Base-by-base conservation (phyloP, 2,113 vertebrate species). In the Oreamnos americanus region DNA sequence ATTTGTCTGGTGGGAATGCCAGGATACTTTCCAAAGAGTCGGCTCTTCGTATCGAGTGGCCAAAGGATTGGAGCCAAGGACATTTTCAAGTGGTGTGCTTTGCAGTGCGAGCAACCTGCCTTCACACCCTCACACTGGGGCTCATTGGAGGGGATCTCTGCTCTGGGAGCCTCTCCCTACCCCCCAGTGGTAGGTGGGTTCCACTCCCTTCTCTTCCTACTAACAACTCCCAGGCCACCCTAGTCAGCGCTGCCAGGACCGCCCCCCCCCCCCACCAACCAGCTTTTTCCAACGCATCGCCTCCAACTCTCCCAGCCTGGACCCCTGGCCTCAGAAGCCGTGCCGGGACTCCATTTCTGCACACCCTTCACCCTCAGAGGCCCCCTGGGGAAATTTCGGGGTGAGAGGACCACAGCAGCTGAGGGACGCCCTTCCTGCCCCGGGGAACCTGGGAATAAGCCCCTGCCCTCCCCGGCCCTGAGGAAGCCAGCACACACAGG, bases 361-460 rank as follows among this genome's bases (percentile, higher is more conserved):
- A 58, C 15, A 43, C 4, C 53, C 36, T 17, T 19, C 15, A 0
- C 23, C n/a, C 83, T 43, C 83, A 43, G 53, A 58, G 36, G 25
- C 1, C 39, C 9, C 83, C 36, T 0, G 10, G 4, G n/a, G 6
- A 55, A 43, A 17, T 85, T 28, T 36, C 1, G 0, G 23, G 36
- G 1, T 2, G 2, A 58, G 36, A 85, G 53, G 55, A 23, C 4
- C 83, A 28, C 25, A 6, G 14, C 1, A 23, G 8, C 15, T 67
- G 33, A 28, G 2, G 26, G 15, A 28, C 0, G 15, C 21, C 33
- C 21, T 71, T 36, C 62, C 47, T 0, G 1, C 45, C 23, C 21
- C 8, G 11, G 21, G 60, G 26, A 33, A 3, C 7, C n/a, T 67
- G 86, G 45, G 45, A 26, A 11, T 17, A n/a, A 60, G 71, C 53